phyloP scores from a whole-genome alignment of 2,113 vertebrate genomes.

The Heterotilapia buettikoferi region DNA sequence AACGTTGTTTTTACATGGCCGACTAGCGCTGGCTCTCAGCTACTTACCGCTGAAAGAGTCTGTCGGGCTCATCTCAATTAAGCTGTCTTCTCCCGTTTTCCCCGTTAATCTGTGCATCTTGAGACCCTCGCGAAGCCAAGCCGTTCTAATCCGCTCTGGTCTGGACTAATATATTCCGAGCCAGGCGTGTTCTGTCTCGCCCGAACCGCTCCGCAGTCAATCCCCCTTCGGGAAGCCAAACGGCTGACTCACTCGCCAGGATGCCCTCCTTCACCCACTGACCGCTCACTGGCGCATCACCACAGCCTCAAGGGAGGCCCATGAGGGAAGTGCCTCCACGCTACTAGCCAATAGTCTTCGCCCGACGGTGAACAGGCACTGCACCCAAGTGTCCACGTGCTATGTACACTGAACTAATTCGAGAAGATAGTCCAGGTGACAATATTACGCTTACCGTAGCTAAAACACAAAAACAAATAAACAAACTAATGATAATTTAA shows the following conservation, averaged over 20 bases:
- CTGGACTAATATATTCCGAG: background rate
- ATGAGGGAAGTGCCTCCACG: constrained; percentile 17
- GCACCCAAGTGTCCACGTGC: background rate
- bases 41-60: constrained; percentile 61
- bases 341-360: background rate
- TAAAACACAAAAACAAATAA: background rate
- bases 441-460: background rate
- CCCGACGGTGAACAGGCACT: background rate
- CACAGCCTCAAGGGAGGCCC: background rate
- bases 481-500: background rate
- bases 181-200: background rate
- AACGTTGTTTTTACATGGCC: background rate
- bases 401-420: background rate
- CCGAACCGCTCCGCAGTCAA: background rate
- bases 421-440: background rate
- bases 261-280: background rate
- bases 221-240: background rate
- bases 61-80: constrained; percentile 72
- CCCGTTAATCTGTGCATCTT: constrained; percentile 62
- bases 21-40: background rate
- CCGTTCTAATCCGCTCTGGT: background rate
- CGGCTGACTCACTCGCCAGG: background rate
- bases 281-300: constrained; percentile 5
- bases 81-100: constrained; percentile 41
- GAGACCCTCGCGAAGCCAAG: background rate